Base-by-base conservation (phyloP, 2,888 invertebrate genomes). In the Caenorhabditis becei region DNA sequence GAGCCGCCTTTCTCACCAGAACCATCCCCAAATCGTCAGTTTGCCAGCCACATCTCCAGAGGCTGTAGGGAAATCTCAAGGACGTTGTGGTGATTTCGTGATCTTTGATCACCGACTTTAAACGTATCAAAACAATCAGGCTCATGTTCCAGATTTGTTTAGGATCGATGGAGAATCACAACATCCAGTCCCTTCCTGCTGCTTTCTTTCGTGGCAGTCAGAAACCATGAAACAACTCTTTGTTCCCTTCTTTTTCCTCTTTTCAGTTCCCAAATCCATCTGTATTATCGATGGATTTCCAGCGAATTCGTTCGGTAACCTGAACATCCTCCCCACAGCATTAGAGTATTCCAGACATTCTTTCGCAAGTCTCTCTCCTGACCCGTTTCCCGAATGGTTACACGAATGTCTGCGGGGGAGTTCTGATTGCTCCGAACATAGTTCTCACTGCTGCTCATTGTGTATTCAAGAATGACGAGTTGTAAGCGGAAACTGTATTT, bases 381-480 rank as follows among this genome's bases (percentile, higher is more conserved):
- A 65, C 74, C 44, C 51, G 70, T 49, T 59, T 66, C 35, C 35
- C 62, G 1, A 24, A 67, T 24, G 67, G 70, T 10, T 24, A 37
- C n/a, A 80, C 63, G 0, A 65, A 53, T 18, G 28, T 80, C 8
- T 80, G 80, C 26, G 80, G 74, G 1, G 74, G 69, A 26, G 80
- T 70, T 32, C 69, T 80, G 2, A 75, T 80, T 23, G 74, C 65
- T 7, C 69, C 80, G 28, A 74, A 35, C 51, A 18, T 75, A 51
- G 74, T 67, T 0, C 63, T 80, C 37, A 80, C 74, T 32, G 69
- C 80, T 3, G 80, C 69, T 16, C 80, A 80, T 28, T 80, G 80
- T 26, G 74, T 80, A 24, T 71, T 47, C 20, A n/a, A 14, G 7
- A 28, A 59, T 18, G 51, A 65, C 11, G 58, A 51, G 32, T 65